Percentiles rank a stretch among this genome's conserved stretches.
phyloP scores from a whole-genome alignment of 2,113 vertebrate species.

The Sceloporus undulatus region DNA sequence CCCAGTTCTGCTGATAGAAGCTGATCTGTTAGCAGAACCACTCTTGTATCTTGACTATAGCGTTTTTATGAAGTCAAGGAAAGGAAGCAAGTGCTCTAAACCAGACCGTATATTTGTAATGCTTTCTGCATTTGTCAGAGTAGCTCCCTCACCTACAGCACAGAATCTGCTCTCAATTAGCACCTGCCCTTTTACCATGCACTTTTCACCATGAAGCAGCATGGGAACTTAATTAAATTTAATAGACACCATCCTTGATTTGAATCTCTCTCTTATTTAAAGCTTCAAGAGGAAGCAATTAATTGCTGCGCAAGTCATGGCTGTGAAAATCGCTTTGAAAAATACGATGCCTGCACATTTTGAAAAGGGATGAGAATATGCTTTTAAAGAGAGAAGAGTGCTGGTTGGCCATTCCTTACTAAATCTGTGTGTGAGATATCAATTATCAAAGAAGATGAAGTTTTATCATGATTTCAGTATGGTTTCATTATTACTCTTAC shows the following conservation, averaged over 20 bases:
- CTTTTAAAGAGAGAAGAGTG: background rate
- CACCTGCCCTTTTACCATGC: conserved; percentile 44
- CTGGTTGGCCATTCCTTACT: background rate
- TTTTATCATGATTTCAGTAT: background rate
- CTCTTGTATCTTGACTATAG: too few relatives aligned
- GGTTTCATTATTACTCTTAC: background rate
- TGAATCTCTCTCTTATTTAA: conserved; percentile 50
- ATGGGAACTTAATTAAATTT: conserved; percentile 63
- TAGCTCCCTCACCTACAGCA: conserved; percentile 35
- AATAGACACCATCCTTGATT: conserved; percentile 53
- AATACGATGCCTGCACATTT: conserved; percentile 17
- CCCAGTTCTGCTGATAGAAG: too few relatives aligned
- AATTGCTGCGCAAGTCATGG: conserved; percentile 20
- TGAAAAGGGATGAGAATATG: conserved; percentile 9
- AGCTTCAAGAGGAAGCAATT: conserved; percentile 55
- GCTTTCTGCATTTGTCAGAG: background rate
- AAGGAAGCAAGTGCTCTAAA: background rate
- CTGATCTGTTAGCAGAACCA: too few relatives aligned
- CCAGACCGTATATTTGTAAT: background rate
- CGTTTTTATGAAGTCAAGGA: conserved; percentile 6
- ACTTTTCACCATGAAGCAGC: conserved; percentile 45
- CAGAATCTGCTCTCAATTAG: conserved; percentile 51
- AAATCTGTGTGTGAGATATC: background rate
- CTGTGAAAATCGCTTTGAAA: conserved; percentile 12
- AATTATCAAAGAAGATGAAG: background rate